Evolutionary conservation across 1,140 invertebrate genomes (phyloP).

Genomic region (Caenorhabditis remanei): DNA sequence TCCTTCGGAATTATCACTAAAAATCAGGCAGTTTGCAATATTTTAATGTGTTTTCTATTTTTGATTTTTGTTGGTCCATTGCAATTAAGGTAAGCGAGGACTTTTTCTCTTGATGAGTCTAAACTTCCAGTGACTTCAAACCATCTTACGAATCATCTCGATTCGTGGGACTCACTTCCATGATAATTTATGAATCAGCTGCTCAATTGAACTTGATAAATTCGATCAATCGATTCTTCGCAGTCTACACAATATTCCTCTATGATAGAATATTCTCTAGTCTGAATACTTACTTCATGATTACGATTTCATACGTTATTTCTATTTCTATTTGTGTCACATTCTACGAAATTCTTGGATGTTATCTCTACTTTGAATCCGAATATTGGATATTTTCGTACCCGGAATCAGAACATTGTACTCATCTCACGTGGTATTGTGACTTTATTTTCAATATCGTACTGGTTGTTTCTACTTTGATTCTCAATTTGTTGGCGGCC

Average conservation of each 20-base stretch:
- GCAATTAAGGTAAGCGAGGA: background rate
- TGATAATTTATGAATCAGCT: slow-evolving; percentile 10
- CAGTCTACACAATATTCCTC: background rate
- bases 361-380: slow-evolving; percentile 1
- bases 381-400: slow-evolving; percentile 27
- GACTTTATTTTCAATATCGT: slow-evolving; percentile 32
- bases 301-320: background rate
- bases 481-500: slow-evolving; percentile 3
- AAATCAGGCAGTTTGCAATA: slow-evolving; percentile 15
- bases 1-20: slow-evolving; percentile 42
- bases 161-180: background rate
- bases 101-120: background rate
- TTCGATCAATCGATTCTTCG: background rate
- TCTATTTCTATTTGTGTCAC: background rate
- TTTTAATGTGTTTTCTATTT: slow-evolving; percentile 14
- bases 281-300: background rate
- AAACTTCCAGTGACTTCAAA: background rate
- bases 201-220: background rate
- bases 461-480: background rate
- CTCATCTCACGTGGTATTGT: slow-evolving; percentile 7
- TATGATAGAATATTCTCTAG: background rate
- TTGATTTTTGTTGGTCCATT: slow-evolving; percentile 29
- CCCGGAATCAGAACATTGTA: background rate
- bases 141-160: slow-evolving; percentile 4
- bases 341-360: slow-evolving; percentile 27